phyloP scores from a whole-genome alignment of 2,113 vertebrate genomes.

The Charadrius vociferus region DNA sequence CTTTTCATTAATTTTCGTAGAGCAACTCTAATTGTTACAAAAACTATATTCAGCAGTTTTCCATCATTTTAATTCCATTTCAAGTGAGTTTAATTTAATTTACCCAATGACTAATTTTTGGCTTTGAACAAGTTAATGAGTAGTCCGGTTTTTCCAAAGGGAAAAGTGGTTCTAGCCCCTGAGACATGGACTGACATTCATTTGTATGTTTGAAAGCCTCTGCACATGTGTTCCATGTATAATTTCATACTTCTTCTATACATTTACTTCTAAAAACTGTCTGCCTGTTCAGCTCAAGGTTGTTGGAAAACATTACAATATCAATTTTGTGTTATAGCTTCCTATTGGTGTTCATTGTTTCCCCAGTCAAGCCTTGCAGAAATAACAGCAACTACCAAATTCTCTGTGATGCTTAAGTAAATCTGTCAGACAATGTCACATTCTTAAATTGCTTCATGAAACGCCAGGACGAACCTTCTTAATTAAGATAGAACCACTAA shows the following conservation, averaged over 20 bases:
- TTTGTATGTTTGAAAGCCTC: neutral
- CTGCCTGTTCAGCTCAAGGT: neutral
- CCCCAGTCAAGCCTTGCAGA: neutral
- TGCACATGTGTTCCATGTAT: neutral
- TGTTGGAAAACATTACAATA: neutral
- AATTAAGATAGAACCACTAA: neutral
- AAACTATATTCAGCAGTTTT: conserved; percentile 71
- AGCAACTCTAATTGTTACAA: conserved; percentile 63
- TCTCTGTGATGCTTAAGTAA: neutral
- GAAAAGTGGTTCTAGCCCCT: neutral
- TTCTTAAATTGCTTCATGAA: neutral
- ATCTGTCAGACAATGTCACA: neutral
- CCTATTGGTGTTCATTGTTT: neutral
- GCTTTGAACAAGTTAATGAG: conserved; percentile 23
- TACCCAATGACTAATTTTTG: conserved; percentile 62
- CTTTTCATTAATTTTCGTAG: conserved; percentile 69
- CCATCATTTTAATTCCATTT: conserved; percentile 79
- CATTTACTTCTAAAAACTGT: neutral
- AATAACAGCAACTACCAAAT: neutral
- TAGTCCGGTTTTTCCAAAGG: conserved; percentile 19
- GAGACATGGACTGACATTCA: neutral
- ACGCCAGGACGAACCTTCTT: neutral
- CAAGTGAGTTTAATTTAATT: conserved; percentile 75
- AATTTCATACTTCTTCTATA: neutral
- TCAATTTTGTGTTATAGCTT: neutral